Evolutionary conservation across 2,888 invertebrate species (phyloP), one percentile per base, ranked within the genome.

Genomic region (Teleiodes luculella): DNA sequence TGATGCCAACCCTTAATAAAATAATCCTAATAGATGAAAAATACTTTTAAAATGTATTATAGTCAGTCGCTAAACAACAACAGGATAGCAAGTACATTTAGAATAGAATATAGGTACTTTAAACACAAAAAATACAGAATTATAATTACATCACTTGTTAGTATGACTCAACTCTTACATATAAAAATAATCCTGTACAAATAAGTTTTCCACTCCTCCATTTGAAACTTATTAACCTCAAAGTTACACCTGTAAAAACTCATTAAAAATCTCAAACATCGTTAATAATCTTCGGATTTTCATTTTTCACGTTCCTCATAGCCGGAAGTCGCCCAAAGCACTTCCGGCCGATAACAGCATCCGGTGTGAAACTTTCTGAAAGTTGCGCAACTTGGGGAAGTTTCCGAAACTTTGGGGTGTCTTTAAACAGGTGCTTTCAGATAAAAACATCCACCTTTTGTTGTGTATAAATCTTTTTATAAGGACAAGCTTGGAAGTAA

Each of bases 271-370:
- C 48, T 20, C 10, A 48, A 35, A 18, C 11, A 11, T 48, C 20
- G 14, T 14, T 14, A 35, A 24, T 3, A 24, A 24, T 24, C 24
- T 24, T 24, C n/a, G 35, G 18, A 43, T 20, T 6, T 8, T 43
- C 7, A n/a, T 13, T 20, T 77, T 80, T 73, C 70, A 35, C 80
- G 80, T 84, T 82, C 83, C 80, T 81, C 85, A 86, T 81, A 86
- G 86, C 86, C 82, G 86, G 86, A 86, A 85, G 81, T 78, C 78
- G 86, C 88, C 86, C 78, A 86, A 86, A 89, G 88, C 88, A 80
- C 82, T 87, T 89, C 88, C 88, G 87, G 85, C 86, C 84, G 88
- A 88, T 89, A 89, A 88, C 88, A 89, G 84, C 88, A 86, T 88
- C 86, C 87, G 82, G 78, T 70, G 72, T 69, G 67, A 80, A 86